A percentile compares a stretch with the other conserved stretches of the same genome.
phyloP scores from a whole-genome alignment of 2,797 vertebrate species.

The Psittacula echo region DNA sequence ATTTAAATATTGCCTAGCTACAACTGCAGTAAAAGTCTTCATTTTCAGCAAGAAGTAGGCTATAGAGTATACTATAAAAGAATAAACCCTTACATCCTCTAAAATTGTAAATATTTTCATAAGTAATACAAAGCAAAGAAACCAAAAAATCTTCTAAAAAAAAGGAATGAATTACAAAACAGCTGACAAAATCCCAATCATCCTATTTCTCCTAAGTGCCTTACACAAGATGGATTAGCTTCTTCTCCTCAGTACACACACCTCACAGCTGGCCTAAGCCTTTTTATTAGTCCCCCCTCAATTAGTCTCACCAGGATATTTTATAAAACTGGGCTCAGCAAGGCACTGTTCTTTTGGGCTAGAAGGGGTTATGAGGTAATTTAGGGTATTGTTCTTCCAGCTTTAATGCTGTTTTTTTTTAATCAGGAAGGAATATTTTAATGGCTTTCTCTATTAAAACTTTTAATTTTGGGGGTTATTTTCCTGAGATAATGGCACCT shows the following conservation, averaged over 20 bases:
- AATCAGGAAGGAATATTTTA: neutral
- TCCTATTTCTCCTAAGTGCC: neutral
- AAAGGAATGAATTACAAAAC: neutral
- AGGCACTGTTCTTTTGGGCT: neutral
- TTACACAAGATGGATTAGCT: neutral
- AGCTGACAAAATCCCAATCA: neutral
- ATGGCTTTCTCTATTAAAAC: neutral
- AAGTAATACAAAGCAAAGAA: neutral
- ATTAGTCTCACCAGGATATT: neutral
- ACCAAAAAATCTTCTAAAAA: neutral
- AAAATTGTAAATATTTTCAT: neutral
- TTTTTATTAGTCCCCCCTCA: neutral
- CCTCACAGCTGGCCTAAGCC: neutral
- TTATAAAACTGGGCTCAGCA: neutral
- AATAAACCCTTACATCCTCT: neutral
- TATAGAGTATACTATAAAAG: neutral
- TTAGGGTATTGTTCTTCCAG: neutral
- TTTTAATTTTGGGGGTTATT: neutral
- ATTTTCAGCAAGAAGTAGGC: neutral
- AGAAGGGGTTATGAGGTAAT: neutral
- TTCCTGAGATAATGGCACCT: neutral
- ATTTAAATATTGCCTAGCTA: neutral
- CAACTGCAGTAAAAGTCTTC: neutral
- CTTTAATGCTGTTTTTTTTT: neutral
- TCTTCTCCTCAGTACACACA: neutral